These are phyloP conservation scores for Tenthredo distinguenda DNA, from an alignment of 2,888 invertebrate genomes.

Conservation along the genomic window DNA sequence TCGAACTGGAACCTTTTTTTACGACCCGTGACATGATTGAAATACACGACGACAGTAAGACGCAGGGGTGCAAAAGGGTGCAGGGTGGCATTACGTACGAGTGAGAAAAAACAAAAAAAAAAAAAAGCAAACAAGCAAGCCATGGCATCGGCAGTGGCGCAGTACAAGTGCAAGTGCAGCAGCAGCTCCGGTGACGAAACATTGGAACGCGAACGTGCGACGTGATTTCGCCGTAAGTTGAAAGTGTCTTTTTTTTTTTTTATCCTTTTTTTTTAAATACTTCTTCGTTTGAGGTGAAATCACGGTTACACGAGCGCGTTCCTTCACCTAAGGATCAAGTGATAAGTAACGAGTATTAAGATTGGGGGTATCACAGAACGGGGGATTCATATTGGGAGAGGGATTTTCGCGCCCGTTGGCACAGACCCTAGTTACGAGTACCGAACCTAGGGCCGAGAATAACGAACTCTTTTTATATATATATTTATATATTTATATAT, in stretches of 20 bases:
- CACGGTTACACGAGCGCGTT: not conserved
- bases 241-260: not conserved
- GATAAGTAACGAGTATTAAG: constrained; percentile 1
- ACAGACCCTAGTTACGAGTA: constrained; percentile 78
- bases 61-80: constrained; percentile 2
- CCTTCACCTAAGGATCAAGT: not conserved
- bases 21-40: not conserved
- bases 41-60: not conserved
- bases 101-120: not conserved
- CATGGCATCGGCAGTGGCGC: constrained; percentile 1
- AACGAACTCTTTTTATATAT: not conserved
- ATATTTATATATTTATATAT: not conserved
- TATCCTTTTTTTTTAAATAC: not conserved
- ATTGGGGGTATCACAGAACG: constrained; percentile 26
- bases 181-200: not conserved
- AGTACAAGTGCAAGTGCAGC: not conserved
- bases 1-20: not conserved
- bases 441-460: constrained; percentile 77
- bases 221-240: not conserved
- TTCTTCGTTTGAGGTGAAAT: not conserved
- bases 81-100: not conserved
- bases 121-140: not conserved
- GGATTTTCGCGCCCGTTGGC: constrained; percentile 74
- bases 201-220: not conserved
- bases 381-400: constrained; percentile 51